A percentile compares a stretch with the other conserved stretches of the same genome.
phyloP scores from a whole-genome alignment of 37 sponge, comb jelly and placozoan genomes.

The Ianthella basta region DNA sequence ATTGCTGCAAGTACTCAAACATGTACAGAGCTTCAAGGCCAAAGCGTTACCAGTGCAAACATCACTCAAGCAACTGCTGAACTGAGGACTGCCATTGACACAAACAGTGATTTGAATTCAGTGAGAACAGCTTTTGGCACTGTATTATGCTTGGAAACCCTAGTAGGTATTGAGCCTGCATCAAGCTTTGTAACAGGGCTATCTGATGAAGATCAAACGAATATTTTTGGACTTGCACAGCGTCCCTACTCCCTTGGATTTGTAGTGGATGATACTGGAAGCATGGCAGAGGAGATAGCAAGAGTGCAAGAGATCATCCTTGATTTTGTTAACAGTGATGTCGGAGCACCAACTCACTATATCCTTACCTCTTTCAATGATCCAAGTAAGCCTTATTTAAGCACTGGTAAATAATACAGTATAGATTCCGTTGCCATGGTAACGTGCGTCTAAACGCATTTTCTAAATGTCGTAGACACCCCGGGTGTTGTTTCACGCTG shows the following conservation, averaged over 20 bases:
- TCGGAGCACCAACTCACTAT: slow-evolving; percentile 12
- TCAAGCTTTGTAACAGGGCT: neutral
- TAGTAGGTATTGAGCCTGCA: neutral
- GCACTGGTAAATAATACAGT: no score
- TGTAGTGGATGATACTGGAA: slow-evolving; percentile 46
- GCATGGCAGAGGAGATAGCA: slow-evolving; percentile 27
- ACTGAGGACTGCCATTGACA: neutral
- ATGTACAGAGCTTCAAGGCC: neutral
- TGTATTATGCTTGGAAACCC: neutral
- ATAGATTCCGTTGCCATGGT: no score
- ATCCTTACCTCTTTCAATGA: slow-evolving; percentile 43
- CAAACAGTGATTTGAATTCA: neutral
- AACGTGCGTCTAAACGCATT: no score
- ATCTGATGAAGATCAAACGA: neutral
- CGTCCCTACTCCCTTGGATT: slow-evolving; percentile 8
- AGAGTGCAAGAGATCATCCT: slow-evolving; percentile 3
- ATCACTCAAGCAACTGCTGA: neutral
- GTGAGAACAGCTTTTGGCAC: neutral
- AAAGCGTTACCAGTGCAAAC: neutral
- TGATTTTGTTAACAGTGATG: neutral
- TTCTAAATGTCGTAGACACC: no score
- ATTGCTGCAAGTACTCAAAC: neutral
- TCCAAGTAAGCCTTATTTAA: slow-evolving; percentile 38
- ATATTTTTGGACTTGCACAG: slow-evolving; percentile 15
- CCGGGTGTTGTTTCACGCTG: no score